Base-by-base conservation (phyloP, 2,113 vertebrate species). In the Uria aalge region DNA sequence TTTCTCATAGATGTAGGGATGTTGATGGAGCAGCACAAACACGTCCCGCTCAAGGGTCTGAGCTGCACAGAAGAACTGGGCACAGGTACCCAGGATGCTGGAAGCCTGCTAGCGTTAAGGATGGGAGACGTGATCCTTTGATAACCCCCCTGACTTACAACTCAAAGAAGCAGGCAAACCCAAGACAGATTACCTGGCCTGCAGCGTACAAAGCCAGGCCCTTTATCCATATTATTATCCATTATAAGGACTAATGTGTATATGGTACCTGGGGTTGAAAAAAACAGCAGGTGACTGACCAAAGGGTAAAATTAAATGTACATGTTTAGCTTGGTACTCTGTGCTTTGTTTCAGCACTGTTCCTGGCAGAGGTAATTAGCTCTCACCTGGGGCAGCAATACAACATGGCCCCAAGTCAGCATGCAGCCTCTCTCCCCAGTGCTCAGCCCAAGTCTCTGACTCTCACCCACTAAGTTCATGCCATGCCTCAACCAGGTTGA, bases 201-300 rank as follows among this genome's bases (percentile, higher is more conserved):
- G 38, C 56, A 38, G 34, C 0, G 6, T 15, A 38, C 2, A 1
- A 41, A 12, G 11, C 20, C 59, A 62, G 40, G 26, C 6, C 30
- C 48, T 74, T 47, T 16, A 30, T 8, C 36, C 15, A 27, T 62
- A 62, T 27, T 27, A 62, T 18, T 62, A 38, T 62, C 36, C 24
- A 18, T 40, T 62, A 62, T 40, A 47, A 50, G n/a, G 53, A 18
- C 57, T 12, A 6, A 36, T 1, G 9, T 21, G 18, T 7, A 9
- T 11, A 6, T 16, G 47, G 24, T 15, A 38, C 15, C 5, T 12
- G 52, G 30, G 14, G 4, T 0, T 60, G 29, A 71, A 21, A 47
- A 41, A 45, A 29, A 3, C 10, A 6, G 27, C 2, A 11, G 16
- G 17, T 27, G 50, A 38, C 10, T 23, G 47, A 22, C 2, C n/a